phyloP scores from a whole-genome alignment of 2,888 invertebrate species.

The Caenorhabditis drosophilae region DNA sequence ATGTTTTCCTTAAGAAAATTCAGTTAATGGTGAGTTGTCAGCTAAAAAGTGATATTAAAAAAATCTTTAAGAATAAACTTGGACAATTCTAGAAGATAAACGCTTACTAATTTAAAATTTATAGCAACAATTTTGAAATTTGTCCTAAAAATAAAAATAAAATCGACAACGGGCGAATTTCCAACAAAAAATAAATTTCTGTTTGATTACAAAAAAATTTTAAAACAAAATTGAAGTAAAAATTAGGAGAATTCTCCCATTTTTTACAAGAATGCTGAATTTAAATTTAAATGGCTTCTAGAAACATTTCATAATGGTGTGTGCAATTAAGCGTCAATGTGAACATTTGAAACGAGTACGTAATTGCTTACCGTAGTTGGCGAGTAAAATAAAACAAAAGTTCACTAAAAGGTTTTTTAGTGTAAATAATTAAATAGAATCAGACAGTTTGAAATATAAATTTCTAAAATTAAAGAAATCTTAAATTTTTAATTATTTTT shows the following conservation, averaged over 20 bases:
- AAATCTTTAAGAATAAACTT: neutral
- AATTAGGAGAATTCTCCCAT: neutral
- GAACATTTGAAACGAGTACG: neutral
- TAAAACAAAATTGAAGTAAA: neutral
- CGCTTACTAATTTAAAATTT: neutral
- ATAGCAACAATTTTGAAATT: neutral
- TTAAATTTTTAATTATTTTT: neutral
- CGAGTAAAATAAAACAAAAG: too few species aligned
- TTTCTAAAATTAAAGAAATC: neutral
- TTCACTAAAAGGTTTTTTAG: too few species aligned
- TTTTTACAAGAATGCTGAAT: neutral
- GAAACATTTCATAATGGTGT: conserved; percentile 3
- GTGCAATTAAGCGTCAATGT: conserved; percentile 1
- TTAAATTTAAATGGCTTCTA: conserved; percentile 4
- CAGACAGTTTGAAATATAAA: too few species aligned
- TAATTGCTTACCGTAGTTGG: conserved; percentile 5
- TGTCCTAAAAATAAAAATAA: neutral
- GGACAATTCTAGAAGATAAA: neutral
- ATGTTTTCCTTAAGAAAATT: neutral
- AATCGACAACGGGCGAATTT: neutral
- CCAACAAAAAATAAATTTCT: too few species aligned
- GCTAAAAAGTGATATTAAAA: neutral
- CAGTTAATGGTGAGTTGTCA: neutral
- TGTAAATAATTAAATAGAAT: too few species aligned
- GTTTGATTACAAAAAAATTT: neutral